Conservation (phyloP, 1,140 invertebrate genomes). For the Melitaea cinxia region DNA sequence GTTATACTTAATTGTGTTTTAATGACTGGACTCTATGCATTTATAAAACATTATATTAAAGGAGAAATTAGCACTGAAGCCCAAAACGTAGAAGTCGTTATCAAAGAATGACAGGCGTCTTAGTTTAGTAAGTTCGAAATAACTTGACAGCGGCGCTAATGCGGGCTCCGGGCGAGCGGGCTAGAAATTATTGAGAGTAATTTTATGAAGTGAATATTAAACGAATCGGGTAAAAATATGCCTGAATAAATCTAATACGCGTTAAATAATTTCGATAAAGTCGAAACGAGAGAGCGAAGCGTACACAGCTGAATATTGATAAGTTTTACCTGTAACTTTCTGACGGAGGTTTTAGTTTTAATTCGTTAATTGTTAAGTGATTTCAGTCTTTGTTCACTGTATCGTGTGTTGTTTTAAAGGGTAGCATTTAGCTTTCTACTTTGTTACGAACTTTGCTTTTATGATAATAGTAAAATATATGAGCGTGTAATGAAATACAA, state of each 20-base stretch:
- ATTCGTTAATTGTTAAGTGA: neutral
- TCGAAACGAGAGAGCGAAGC: neutral
- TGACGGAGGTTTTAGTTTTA: neutral
- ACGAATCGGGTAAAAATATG: conserved; percentile 24
- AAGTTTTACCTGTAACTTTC: neutral
- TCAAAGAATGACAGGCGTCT: conserved; percentile 35
- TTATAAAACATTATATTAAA: too few species aligned
- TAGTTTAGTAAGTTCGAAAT: conserved; percentile 27
- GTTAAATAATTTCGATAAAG: conserved; percentile 6
- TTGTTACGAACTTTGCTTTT: too few species aligned
- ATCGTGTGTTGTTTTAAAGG: too few species aligned
- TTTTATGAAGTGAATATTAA: conserved; percentile 39
- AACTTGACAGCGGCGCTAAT: conserved; percentile 15
- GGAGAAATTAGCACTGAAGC: neutral
- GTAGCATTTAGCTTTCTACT: too few species aligned
- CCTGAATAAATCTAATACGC: neutral
- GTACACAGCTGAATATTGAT: neutral
- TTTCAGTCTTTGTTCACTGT: too few species aligned
- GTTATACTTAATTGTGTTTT: too few species aligned
- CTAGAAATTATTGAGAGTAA: conserved; percentile 34
- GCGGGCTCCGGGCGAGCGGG: conserved; percentile 29
- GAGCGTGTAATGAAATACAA: too few species aligned
- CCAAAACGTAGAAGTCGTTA: conserved; percentile 20
- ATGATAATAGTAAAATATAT: too few species aligned
- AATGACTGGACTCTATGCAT: too few species aligned